phyloP scores from a whole-genome alignment of 2,113 vertebrate species.

The Seriola dumerili region DNA sequence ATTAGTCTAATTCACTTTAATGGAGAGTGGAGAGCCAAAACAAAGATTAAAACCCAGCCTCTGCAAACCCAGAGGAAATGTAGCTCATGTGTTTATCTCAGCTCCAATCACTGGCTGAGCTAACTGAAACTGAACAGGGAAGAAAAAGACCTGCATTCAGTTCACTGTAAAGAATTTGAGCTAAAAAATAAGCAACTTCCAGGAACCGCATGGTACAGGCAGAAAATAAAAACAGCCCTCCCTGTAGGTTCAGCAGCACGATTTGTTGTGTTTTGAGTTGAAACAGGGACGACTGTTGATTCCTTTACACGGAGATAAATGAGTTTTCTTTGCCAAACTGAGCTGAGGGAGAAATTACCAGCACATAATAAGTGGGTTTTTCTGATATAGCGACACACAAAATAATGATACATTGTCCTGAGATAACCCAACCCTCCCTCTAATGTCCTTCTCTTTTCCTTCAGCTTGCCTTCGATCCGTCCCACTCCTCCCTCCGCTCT shows the following conservation, averaged over 20 bases:
- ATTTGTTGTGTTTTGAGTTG: constrained; percentile 23
- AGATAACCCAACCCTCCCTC: constrained; percentile 36
- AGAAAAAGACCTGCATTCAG: not conserved
- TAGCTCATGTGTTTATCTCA: constrained; percentile 56
- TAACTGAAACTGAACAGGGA: constrained; percentile 12
- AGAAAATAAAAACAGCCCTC: constrained; percentile 45
- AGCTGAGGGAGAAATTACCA: constrained; percentile 21
- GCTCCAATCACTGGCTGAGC: constrained; percentile 36
- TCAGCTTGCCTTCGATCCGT: constrained; percentile 15
- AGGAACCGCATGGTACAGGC: constrained; percentile 42
- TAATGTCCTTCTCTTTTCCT: constrained; percentile 34
- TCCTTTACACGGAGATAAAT: constrained; percentile 16
- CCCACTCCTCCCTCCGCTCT: constrained; percentile 13
- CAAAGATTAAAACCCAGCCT: constrained; percentile 37
- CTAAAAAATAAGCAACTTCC: constrained; percentile 37
- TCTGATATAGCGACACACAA: constrained; percentile 1
- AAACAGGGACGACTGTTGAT: constrained; percentile 19
- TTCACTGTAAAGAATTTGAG: constrained; percentile 17
- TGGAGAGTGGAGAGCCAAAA: constrained; percentile 22
- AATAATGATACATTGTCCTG: constrained; percentile 56
- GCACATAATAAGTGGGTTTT: constrained; percentile 26
- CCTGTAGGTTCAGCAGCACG: constrained; percentile 13
- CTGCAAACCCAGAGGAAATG: constrained; percentile 53
- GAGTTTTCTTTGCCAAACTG: constrained; percentile 32
- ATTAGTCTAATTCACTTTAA: constrained; percentile 57